Conservation (phyloP, 2,113 vertebrate species). For the Sphaerodactylus townsendi region DNA sequence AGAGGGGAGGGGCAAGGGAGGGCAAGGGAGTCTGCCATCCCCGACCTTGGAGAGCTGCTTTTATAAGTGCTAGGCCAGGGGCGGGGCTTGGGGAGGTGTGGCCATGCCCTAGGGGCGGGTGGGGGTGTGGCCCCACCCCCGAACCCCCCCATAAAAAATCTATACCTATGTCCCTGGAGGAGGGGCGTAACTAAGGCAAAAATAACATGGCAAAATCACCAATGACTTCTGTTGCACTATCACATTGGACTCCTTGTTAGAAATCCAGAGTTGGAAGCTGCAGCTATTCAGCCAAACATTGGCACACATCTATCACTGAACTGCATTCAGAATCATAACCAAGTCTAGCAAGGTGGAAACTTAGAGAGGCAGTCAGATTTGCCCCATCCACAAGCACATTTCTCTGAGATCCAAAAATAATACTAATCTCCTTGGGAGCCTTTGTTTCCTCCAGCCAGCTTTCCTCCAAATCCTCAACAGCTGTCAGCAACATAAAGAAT, state of each 20-base stretch:
- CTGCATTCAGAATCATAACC: not conserved
- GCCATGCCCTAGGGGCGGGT: too few species aligned
- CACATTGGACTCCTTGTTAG: not conserved
- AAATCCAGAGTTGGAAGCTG: not conserved
- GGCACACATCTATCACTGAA: not conserved
- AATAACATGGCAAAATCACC: too few species aligned
- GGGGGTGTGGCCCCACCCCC: too few species aligned
- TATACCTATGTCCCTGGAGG: too few species aligned
- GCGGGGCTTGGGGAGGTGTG: too few species aligned
- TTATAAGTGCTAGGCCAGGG: too few species aligned
- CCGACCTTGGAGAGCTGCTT: too few species aligned
- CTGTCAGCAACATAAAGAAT: conserved; percentile 1
- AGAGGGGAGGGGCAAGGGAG: too few species aligned
- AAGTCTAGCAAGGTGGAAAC: not conserved
- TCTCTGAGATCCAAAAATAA: not conserved
- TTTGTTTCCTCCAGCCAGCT: not conserved
- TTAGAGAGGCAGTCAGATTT: not conserved
- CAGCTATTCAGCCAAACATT: not conserved
- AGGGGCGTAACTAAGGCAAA: too few species aligned
- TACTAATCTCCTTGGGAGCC: not conserved
- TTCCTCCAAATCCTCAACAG: not conserved
- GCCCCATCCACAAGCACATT: not conserved
- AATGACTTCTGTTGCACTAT: too few species aligned
- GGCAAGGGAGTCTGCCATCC: too few species aligned
- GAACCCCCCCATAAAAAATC: too few species aligned